phyloP scores from a whole-genome alignment of 2,888 invertebrate genomes.

The Oscheius sp. region DNA sequence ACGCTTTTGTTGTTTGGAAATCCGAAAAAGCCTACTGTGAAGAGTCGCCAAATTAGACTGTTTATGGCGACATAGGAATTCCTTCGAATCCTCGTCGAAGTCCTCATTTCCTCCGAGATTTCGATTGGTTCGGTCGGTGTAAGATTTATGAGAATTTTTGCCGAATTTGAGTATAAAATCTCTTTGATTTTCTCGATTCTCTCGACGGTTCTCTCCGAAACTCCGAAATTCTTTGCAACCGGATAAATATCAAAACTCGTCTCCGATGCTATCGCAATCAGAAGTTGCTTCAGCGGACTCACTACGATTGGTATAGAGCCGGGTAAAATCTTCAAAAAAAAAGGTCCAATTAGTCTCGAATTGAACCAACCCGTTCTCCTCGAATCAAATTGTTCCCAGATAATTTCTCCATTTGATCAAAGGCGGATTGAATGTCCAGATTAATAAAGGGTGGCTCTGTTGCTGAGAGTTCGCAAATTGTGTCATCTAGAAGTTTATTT shows the following conservation, averaged over 20 bases:
- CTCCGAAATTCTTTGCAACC: not conserved
- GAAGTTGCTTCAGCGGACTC: not conserved
- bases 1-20: too few species aligned
- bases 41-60: constrained; percentile 51
- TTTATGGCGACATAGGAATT: constrained; percentile 51
- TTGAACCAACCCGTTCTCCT: not conserved
- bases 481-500: not conserved
- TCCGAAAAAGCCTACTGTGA: too few species aligned
- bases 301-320: not conserved
- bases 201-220: not conserved
- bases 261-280: not conserved
- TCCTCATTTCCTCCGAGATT: too few species aligned
- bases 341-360: not conserved
- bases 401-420: not conserved
- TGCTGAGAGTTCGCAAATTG: not conserved
- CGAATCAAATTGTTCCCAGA: not conserved
- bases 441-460: not conserved
- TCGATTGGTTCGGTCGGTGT: too few species aligned
- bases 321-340: not conserved
- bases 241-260: not conserved
- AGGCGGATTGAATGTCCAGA: not conserved
- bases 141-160: too few species aligned
- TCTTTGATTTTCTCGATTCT: too few species aligned
- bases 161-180: too few species aligned
- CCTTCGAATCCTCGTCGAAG: constrained; percentile 37